Base-by-base conservation (phyloP, 2,797 vertebrate genomes). In the Spheniscus humboldti region DNA sequence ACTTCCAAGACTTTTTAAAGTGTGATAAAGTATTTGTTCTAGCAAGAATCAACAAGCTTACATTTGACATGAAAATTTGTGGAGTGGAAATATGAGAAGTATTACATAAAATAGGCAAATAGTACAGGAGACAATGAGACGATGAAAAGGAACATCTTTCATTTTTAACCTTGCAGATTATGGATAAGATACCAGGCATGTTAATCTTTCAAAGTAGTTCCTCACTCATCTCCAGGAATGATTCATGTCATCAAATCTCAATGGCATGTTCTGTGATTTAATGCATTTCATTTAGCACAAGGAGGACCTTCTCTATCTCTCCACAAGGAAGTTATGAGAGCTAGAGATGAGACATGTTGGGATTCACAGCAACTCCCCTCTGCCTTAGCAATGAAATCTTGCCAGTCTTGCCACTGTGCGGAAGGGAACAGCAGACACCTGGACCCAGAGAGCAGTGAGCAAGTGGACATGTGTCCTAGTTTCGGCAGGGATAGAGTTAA, bases 81-180 rank as follows among this genome's bases (percentile, higher is more conserved):
- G 37, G 45, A 69, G n/a, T 56, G 7, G 62, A 95, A 94, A 75
- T 86, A 64, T 3, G 25, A 90, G 52, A 78, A 86, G 12, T 8
- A 24, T 63, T 69, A 43, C 31, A 63, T 79, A 86, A 92, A 93
- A 74, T 12, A 86, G 23, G 6, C 33, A 90, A 86, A 77, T 37
- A 56, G 9, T 50, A 71, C 3, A 71, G 45, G 19, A 78, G 12
- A 82, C 23, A 78, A 63, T 13, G 77, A 80, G 48, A 88, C 50
- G 53, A 94, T 13, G 43, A 92, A 93, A 92, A 69, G 7, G 27
- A 91, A 33, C 52, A 73, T 50, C 43, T 75, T 96, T 86, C 25
- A 72, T 93, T 89, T 95, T 53, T 84, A 88, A 48, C 76, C 81
- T 82, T 75, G 18, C 35, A 88, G 71, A 88, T 84, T 88, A 92